Evolutionary conservation across 2,888 invertebrate species (phyloP).

Genomic region (Perizoma affinitatum): DNA sequence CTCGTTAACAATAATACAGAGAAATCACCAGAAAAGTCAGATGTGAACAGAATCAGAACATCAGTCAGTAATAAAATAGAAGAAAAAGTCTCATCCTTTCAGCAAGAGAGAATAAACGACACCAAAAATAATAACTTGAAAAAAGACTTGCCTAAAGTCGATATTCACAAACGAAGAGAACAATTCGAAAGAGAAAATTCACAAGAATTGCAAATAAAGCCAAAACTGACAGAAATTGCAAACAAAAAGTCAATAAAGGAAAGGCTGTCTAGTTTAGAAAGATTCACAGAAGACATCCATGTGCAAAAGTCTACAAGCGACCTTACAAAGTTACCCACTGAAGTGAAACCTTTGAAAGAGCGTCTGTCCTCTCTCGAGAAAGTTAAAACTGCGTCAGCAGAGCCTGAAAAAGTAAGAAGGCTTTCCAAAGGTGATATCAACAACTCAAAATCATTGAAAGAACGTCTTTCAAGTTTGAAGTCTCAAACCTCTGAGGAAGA

Average conservation of each 20-base stretch:
- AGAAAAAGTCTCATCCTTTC: constrained; percentile 85
- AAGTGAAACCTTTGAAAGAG: constrained; percentile 86
- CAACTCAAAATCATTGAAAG: constrained; percentile 75
- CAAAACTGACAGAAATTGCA: constrained; percentile 85
- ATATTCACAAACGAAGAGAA: constrained; percentile 91
- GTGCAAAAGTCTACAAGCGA: constrained; percentile 76
- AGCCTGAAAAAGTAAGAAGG: constrained; percentile 76
- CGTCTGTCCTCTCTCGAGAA: constrained; percentile 86
- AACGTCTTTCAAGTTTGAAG: constrained; percentile 75
- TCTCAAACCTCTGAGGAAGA: constrained; percentile 78
- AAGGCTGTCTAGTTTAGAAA: constrained; percentile 87
- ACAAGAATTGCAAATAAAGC: constrained; percentile 77
- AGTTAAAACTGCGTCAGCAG: constrained; percentile 67
- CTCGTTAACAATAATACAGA: constrained; percentile 76
- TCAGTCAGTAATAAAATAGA: constrained; percentile 85
- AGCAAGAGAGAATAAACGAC: constrained; percentile 76
- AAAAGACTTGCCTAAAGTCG: constrained; percentile 90
- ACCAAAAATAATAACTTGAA: constrained; percentile 76
- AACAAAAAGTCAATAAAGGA: constrained; percentile 89
- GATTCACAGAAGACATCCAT: constrained; percentile 83
- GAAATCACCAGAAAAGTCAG: constrained; percentile 70
- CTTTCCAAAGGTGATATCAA: constrained; percentile 75
- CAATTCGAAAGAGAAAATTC: constrained; percentile 90
- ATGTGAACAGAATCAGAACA: constrained; percentile 77
- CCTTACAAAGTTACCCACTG: constrained; percentile 81